Base-by-base conservation (phyloP, 2,888 invertebrate species). In the Hyles lineata region DNA sequence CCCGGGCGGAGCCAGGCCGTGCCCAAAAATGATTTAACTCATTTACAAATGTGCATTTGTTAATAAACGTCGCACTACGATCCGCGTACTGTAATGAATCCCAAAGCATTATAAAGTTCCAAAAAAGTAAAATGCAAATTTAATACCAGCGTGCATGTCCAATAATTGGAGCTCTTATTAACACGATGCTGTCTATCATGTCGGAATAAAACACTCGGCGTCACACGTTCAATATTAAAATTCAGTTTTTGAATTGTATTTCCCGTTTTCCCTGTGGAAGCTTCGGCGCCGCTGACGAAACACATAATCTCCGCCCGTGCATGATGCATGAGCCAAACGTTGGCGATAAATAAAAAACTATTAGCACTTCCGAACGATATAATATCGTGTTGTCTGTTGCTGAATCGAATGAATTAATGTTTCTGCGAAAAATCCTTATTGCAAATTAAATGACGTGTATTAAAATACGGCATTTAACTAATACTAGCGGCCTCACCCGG, bases 261-360 rank as follows among this genome's bases (percentile, higher is more conserved):
- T 63, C n/a, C 55, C n/a, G 55, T n/a, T 55, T n/a, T 63, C 25
- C 4, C 6, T 43, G 62, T 32, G 19, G 62, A 11, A 43, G 43
- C 63, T n/a, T 9, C 63, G n/a, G 17, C 15, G 32, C 21, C 35
- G n/a, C n/a, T 63, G 63, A 63, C n/a, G 55, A n/a, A 55, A 63
- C 35, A 67, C 67, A 67, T 67, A 67, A 67, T 67, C 67, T 50
- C 50, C 43, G 43, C 21, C 17, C 67, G 50, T 67, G 43, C 50
- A 50, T 67, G 23, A 50, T 50, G 15, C 43, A 67, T 67, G 67
- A 67, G 43, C 9, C 1, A 43, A 50, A 67, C 43, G n/a, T 11
- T 21, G 67, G 8, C n/a, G 19, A 62, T 43, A 67, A 43, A 50
- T 50, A 35, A 50, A 50, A 50, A 67, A 50, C 43, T 43, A 23